Conservation (phyloP, 2,113 vertebrate genomes). For the Trematomus loennbergii region DNA sequence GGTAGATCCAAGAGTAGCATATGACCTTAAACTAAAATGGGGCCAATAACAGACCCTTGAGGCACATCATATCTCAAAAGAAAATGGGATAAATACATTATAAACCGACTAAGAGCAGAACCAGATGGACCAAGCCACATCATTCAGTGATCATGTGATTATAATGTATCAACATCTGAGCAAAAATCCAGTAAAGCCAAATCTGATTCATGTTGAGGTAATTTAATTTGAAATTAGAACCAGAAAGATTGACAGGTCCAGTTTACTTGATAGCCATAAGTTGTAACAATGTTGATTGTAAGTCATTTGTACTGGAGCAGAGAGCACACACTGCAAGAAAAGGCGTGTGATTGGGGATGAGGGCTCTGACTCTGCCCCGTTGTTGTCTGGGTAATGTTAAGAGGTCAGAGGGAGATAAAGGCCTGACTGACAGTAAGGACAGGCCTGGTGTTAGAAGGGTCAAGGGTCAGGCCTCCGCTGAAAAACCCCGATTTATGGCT, state of each 20-base stretch:
- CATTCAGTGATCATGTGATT: neutral
- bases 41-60: neutral
- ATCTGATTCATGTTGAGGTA: neutral
- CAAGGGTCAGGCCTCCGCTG: conserved; percentile 65
- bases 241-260: neutral
- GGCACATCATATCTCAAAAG: neutral
- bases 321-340: conserved; percentile 46
- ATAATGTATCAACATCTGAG: neutral
- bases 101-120: neutral
- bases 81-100: neutral
- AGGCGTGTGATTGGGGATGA: conserved; percentile 60
- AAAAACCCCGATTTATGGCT: conserved; percentile 74
- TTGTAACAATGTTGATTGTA: conserved; percentile 8
- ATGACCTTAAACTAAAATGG: neutral
- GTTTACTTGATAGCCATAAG: neutral
- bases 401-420: conserved; percentile 76
- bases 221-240: neutral
- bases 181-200: neutral
- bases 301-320: conserved; percentile 42
- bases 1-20: neutral
- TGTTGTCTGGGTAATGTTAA: conserved; percentile 67
- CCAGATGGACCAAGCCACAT: neutral
- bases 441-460: conserved; percentile 76
- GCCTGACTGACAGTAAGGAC: conserved; percentile 78
- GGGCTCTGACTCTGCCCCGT: conserved; percentile 48